A percentile compares a stretch with the other conserved stretches of the same genome.
Conservation (phyloP, 1,140 invertebrate species). For the Paralvinella palmiformis region DNA sequence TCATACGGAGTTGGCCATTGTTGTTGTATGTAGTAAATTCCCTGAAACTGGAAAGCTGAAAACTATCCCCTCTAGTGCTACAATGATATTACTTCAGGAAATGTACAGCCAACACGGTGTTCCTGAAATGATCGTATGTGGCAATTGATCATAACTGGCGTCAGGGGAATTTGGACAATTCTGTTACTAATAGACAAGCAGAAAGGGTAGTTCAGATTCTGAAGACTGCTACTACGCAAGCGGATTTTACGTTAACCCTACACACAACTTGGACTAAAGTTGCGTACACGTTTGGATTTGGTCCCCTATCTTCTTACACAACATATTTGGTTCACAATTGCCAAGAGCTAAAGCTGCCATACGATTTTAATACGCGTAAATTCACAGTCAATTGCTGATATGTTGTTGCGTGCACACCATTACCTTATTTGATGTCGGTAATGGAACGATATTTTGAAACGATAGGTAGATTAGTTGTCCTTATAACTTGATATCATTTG, state of each 20-base stretch:
- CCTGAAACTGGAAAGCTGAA: neutral
- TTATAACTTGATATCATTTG: too few relatives aligned
- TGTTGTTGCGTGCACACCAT: too few relatives aligned
- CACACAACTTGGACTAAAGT: neutral
- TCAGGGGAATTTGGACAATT: constrained; percentile 27
- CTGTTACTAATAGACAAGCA: constrained; percentile 26
- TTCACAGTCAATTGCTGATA: too few relatives aligned
- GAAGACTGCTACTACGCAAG: constrained; percentile 11
- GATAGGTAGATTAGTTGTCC: too few relatives aligned
- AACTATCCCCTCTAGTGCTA: neutral
- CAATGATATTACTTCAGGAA: neutral
- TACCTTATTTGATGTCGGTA: too few relatives aligned
- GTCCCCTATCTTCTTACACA: neutral
- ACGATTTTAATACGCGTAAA: neutral
- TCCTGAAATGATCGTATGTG: constrained; percentile 19
- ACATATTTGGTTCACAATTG: neutral
- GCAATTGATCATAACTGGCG: constrained; percentile 30
- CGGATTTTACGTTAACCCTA: neutral
- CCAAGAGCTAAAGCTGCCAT: too few relatives aligned
- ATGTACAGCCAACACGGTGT: neutral
- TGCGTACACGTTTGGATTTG: neutral
- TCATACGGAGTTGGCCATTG: neutral
- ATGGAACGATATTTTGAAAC: too few relatives aligned
- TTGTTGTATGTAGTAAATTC: neutral
- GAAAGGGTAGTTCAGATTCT: constrained; percentile 26